Percentiles rank a stretch among this genome's conserved stretches.
These are phyloP conservation scores for Lepas anatifera DNA, from an alignment of 2,888 invertebrate species.

Conservation along the genomic window DNA sequence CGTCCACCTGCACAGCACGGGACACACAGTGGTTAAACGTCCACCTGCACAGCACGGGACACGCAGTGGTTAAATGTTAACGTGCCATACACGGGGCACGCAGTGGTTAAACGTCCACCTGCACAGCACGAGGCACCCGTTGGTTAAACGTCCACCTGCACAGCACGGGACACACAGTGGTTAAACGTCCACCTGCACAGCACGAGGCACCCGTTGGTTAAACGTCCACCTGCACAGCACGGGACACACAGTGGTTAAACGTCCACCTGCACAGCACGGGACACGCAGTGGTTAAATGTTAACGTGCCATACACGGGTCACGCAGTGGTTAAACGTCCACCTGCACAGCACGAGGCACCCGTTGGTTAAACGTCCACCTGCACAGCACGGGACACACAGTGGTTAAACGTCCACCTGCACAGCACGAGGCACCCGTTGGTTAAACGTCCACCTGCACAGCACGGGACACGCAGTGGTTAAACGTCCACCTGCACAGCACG, in stretches of 20 bases:
- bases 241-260: neutral
- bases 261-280: no score
- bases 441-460: no score
- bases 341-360: no score
- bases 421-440: neutral
- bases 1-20: conserved; percentile 57
- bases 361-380: no score
- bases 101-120: conserved; percentile 98
- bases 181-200: conserved; percentile 97
- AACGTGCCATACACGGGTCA: conserved; percentile 59
- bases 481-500: no score
- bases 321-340: no score
- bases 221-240: conserved; percentile 69
- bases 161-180: conserved; percentile 86
- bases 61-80: conserved; percentile 98
- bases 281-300: conserved; percentile 96
- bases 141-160: no score
- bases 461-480: no score
- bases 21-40: neutral
- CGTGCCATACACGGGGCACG: conserved; percentile 78
- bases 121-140: neutral
- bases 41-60: no score
- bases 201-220: conserved; percentile 90
- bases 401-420: neutral
- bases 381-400: no score